phyloP scores from a whole-genome alignment of 2,888 invertebrate species.

The Prostheceraeus crozeri region DNA sequence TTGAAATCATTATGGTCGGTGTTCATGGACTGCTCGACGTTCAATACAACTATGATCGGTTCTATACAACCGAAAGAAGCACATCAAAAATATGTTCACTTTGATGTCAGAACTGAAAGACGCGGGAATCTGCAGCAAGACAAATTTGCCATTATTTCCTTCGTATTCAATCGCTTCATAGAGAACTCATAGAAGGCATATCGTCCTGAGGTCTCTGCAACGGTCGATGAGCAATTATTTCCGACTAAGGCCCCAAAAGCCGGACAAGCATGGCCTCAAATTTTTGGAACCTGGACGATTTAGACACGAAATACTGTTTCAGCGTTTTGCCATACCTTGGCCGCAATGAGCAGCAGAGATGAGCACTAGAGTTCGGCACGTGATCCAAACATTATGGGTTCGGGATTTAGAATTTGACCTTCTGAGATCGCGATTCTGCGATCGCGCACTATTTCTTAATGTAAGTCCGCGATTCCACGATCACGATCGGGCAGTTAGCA shows the following conservation, averaged over 20 bases:
- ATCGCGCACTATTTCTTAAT: too few relatives aligned
- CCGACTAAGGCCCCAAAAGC: constrained; percentile 8
- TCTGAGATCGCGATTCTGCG: too few relatives aligned
- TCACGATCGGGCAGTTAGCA: too few relatives aligned
- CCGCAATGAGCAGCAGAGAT: constrained; percentile 24
- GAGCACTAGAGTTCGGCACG: too few relatives aligned
- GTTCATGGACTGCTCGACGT: constrained; percentile 10
- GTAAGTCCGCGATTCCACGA: too few relatives aligned
- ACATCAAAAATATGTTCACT: constrained; percentile 6
- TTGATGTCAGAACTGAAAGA: constrained; percentile 18
- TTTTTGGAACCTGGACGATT: constrained; percentile 5
- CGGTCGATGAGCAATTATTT: constrained; percentile 5
- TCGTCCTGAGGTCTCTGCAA: constrained; percentile 20
- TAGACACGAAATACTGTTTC: constrained; percentile 23
- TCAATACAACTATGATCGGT: constrained; percentile 16
- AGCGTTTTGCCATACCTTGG: constrained; percentile 14
- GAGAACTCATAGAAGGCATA: constrained; percentile 23
- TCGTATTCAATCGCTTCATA: constrained; percentile 18
- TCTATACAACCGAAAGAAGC: too few relatives aligned
- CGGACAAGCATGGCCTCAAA: constrained; percentile 1
- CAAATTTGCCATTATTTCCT: constrained; percentile 1
- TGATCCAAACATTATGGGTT: too few relatives aligned
- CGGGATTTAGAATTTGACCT: too few relatives aligned
- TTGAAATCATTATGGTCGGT: constrained; percentile 18
- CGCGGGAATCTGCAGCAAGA: constrained; percentile 17